Evolutionary conservation across 1,140 invertebrate genomes (phyloP), one percentile per base, ranked within the genome.

Genomic region (Drosophila paulistorum): DNA sequence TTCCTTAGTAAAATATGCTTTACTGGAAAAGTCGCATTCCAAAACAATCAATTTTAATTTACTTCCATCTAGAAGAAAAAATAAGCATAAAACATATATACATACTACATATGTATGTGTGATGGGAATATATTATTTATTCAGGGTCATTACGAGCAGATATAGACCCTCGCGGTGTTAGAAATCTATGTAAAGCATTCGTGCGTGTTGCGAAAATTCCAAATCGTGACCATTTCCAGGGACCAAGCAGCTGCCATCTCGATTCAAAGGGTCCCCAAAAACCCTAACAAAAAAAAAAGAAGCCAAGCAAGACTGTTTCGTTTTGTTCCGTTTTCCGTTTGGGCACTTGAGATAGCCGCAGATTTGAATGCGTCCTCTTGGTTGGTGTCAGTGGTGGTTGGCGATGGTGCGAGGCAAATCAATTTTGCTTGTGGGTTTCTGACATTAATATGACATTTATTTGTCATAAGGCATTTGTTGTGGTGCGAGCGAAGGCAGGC

Each of bases 401-500:
- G 45, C 58, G 57, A 62, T 41, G 65, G 57, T 66, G 62, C 71
- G 62, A 66, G 74, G 23, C 78, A 58, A 82, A 82, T 86, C 83
- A 86, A 86, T 86, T 81, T 74, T 64, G 83, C 45, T 79, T 79
- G 75, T 76, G 72, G 72, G 71, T 54, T 57, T 78, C 74, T 89
- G 84, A 89, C 84, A 90, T 89, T 89, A 89, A 89, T 89, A 84
- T 89, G 84, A 89, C 84, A 89, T 89, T 89, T 89, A 89, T 89
- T 89, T 89, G 84, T 89, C 80, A 81, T 39, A 73, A 74, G 71
- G 68, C 84, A 68, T 74, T 86, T 68, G 73, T 69, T 65, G 73
- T 58, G 64, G 61, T 14, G 9, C 7, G 14, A 48, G 17, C 9
- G 35, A 9, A 37, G 35, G 35, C 35, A 10, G 45, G n/a, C 65